phyloP scores from a whole-genome alignment of 1,140 invertebrate genomes.

The Oppia nitens region DNA sequence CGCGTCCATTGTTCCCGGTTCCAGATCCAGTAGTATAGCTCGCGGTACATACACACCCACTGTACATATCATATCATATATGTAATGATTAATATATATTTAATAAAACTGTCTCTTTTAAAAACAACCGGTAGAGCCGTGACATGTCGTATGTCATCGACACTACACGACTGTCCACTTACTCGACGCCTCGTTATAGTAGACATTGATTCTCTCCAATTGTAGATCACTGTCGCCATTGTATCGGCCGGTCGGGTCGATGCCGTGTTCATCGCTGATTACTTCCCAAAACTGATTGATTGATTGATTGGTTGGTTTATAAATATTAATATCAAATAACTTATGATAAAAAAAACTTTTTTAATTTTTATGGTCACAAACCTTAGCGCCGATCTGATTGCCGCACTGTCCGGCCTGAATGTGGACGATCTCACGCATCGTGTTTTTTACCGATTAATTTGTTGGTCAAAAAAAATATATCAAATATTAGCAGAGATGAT shows the following conservation, averaged over 20 bases:
- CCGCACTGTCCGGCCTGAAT: slow-evolving; percentile 11
- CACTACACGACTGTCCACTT: too few relatives aligned
- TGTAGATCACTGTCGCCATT: slow-evolving; percentile 69
- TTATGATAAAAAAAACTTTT: neutral
- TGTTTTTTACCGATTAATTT: slow-evolving; percentile 1
- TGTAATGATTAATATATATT: neutral
- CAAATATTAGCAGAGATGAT: too few relatives aligned
- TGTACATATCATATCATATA: slow-evolving; percentile 2
- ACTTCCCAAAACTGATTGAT: slow-evolving; percentile 60
- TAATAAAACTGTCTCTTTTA: too few relatives aligned
- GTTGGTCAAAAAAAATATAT: neutral
- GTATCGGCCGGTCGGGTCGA: slow-evolving; percentile 68
- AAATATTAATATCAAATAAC: too few relatives aligned
- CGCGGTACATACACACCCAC: slow-evolving; percentile 73
- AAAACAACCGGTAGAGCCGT: too few relatives aligned
- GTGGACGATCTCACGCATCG: slow-evolving; percentile 10
- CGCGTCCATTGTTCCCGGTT: slow-evolving; percentile 84
- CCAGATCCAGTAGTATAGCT: slow-evolving; percentile 67
- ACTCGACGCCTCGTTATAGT: slow-evolving; percentile 67
- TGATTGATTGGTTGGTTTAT: neutral
- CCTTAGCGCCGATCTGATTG: slow-evolving; percentile 20
- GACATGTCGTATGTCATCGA: slow-evolving; percentile 25
- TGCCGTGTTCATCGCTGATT: too few relatives aligned
- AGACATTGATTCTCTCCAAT: slow-evolving; percentile 73
- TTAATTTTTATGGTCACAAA: slow-evolving; percentile 23